phyloP scores from a whole-genome alignment of 2,888 invertebrate genomes.

The Tachystola acroxantha region DNA sequence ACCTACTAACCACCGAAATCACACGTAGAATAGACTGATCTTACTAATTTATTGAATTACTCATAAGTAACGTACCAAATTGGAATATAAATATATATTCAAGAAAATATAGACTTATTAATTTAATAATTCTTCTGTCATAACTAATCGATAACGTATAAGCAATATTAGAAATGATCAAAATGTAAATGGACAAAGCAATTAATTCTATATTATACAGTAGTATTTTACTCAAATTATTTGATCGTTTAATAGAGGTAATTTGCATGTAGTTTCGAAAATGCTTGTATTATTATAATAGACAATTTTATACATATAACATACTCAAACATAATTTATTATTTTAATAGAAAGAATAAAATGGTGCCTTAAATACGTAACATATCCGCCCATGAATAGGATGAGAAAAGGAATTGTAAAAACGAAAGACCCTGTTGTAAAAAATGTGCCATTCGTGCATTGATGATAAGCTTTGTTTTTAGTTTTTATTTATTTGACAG shows the following conservation, averaged over 20 bases:
- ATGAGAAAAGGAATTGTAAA: background rate
- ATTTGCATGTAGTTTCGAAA: no score
- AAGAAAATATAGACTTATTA: slow-evolving; percentile 1
- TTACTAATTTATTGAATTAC: slow-evolving; percentile 56
- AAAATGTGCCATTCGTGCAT: slow-evolving; percentile 2
- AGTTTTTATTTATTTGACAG: background rate
- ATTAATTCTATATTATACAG: no score
- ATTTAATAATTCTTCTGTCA: slow-evolving; percentile 5
- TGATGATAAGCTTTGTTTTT: background rate
- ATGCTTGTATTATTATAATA: no score
- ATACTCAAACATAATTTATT: background rate
- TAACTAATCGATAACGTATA: no score
- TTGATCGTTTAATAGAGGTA: no score
- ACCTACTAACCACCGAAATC: slow-evolving; percentile 61
- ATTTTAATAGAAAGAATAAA: slow-evolving; percentile 7
- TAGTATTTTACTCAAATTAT: no score
- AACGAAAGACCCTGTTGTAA: slow-evolving; percentile 2
- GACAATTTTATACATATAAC: background rate
- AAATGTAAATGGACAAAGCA: no score
- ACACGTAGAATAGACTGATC: slow-evolving; percentile 57
- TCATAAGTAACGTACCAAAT: slow-evolving; percentile 66
- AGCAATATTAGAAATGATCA: no score
- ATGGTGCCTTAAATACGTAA: slow-evolving; percentile 69
- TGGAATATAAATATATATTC: slow-evolving; percentile 25
- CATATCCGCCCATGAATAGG: slow-evolving; percentile 51